Evolutionary conservation across 2,888 invertebrate genomes (phyloP).

Genomic region (Amphipyra tragopoginis): DNA sequence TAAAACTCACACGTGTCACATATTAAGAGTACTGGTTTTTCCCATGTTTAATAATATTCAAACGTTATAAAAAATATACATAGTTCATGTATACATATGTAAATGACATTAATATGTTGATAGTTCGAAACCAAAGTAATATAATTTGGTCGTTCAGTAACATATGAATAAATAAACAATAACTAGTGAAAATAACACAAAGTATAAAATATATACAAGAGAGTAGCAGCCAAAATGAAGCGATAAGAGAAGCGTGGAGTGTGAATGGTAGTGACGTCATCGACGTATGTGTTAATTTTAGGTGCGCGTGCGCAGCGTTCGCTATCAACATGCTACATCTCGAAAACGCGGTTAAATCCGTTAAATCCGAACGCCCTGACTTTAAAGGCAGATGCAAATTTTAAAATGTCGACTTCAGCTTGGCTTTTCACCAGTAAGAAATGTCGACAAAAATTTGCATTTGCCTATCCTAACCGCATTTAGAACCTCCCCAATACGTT

Average conservation of each 20-base stretch:
- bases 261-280: slow-evolving; percentile 67
- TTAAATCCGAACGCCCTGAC: slow-evolving; percentile 63
- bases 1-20: slow-evolving; percentile 34
- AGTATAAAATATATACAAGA: slow-evolving; percentile 74
- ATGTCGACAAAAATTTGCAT: slow-evolving; percentile 62
- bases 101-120: slow-evolving; percentile 18
- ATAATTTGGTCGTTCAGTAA: slow-evolving; percentile 70
- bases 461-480: slow-evolving; percentile 57
- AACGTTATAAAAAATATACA: slow-evolving; percentile 18
- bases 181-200: slow-evolving; percentile 57
- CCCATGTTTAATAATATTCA: slow-evolving; percentile 16
- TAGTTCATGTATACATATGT: slow-evolving; percentile 21
- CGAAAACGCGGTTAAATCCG: slow-evolving; percentile 67
- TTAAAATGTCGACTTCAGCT: slow-evolving; percentile 29
- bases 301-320: slow-evolving; percentile 68
- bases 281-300: slow-evolving; percentile 69
- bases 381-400: slow-evolving; percentile 62
- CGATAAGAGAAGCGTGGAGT: slow-evolving; percentile 75
- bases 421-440: slow-evolving; percentile 28
- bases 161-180: slow-evolving; percentile 55
- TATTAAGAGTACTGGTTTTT: slow-evolving; percentile 8
- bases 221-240: slow-evolving; percentile 74
- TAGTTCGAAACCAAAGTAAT: slow-evolving; percentile 71
- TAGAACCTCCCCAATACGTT: slow-evolving; percentile 68
- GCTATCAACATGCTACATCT: slow-evolving; percentile 67